Conservation (phyloP, 2,888 invertebrate species). For the Andrena bicolor region DNA sequence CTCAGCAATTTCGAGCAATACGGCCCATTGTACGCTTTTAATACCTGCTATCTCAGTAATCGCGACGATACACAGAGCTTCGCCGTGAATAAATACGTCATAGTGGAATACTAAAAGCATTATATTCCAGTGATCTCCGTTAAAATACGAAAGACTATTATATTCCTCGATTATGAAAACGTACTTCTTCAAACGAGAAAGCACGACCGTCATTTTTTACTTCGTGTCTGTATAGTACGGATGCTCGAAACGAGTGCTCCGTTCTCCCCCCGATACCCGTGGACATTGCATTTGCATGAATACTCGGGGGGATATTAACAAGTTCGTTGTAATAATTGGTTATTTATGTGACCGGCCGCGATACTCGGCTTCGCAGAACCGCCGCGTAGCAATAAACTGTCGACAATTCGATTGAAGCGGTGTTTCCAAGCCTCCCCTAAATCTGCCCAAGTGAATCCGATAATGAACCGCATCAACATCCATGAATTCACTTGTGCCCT, state of each 20-base stretch:
- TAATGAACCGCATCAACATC: neutral
- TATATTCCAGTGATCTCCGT: neutral
- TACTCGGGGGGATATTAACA: neutral
- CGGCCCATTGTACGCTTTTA: neutral
- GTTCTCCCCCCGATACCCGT: neutral
- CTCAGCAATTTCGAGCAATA: no score
- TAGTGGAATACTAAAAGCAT: neutral
- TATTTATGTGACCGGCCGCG: neutral
- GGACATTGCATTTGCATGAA: neutral
- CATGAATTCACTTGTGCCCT: constrained; percentile 18
- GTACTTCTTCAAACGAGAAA: neutral
- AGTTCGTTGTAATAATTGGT: neutral
- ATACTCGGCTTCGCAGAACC: no score
- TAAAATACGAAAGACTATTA: neutral
- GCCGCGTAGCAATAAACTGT: neutral
- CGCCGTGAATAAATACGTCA: neutral
- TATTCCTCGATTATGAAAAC: neutral
- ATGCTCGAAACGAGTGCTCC: neutral
- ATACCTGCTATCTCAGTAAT: neutral
- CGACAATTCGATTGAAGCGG: neutral
- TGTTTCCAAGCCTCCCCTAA: no score
- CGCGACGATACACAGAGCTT: neutral
- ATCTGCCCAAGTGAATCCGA: no score
- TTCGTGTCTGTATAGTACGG: neutral
- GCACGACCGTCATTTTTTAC: neutral